Percentiles rank a stretch among this genome's conserved stretches.
Evolutionary conservation across 2,113 vertebrate species (phyloP).

Genomic region (Struthio camelus): DNA sequence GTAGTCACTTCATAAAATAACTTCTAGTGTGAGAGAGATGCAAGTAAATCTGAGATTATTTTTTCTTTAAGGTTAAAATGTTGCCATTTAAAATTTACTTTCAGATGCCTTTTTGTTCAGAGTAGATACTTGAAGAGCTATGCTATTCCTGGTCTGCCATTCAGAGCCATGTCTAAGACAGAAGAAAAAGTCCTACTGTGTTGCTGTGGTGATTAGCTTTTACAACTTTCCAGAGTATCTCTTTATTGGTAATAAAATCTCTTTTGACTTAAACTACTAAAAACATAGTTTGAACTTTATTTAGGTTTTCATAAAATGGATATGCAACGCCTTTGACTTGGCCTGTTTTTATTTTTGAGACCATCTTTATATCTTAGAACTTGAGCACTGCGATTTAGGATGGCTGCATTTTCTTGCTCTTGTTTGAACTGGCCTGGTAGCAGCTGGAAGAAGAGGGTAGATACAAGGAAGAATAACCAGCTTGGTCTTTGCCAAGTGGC

Average conservation of each 20-base stretch:
- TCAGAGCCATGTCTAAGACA: slow-evolving; percentile 5
- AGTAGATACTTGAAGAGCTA: background rate
- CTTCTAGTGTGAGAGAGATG: background rate
- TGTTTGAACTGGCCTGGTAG: background rate
- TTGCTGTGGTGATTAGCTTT: slow-evolving; percentile 40
- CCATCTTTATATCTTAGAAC: background rate
- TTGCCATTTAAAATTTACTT: background rate
- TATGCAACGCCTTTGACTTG: background rate
- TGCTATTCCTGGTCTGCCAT: background rate
- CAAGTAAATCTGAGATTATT: background rate
- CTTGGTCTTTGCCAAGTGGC: background rate
- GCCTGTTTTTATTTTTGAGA: background rate
- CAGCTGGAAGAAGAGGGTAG: background rate
- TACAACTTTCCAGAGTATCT: slow-evolving; percentile 12
- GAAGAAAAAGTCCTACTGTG: background rate
- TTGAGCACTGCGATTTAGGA: background rate
- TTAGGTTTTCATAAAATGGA: background rate
- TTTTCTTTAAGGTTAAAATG: background rate
- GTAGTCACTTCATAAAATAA: background rate
- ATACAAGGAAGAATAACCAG: background rate
- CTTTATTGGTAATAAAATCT: background rate
- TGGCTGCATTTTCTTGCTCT: background rate
- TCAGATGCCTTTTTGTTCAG: background rate
- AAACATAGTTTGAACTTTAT: background rate
- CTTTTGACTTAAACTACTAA: background rate